Percentiles rank a stretch among this genome's conserved stretches.
Conservation (phyloP, 2,888 invertebrate genomes). For the Microplitis deprimator region DNA sequence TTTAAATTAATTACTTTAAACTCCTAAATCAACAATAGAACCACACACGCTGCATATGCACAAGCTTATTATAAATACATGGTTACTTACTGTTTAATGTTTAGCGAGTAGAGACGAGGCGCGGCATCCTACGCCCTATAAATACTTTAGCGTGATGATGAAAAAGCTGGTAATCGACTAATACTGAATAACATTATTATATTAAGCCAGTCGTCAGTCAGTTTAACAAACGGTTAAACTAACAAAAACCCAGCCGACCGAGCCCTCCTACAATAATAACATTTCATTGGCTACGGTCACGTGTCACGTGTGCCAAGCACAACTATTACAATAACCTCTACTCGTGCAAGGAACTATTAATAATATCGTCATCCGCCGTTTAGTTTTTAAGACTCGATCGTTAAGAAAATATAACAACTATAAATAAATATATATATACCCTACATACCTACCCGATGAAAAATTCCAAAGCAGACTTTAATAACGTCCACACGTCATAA, state of each 20-base stretch:
- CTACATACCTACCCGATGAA: no score
- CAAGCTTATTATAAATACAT: neutral
- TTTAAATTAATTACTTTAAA: neutral
- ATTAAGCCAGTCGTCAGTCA: conserved; percentile 13
- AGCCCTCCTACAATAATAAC: conserved; percentile 66
- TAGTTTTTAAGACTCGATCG: neutral
- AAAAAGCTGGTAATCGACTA: conserved; percentile 32
- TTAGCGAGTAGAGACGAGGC: neutral
- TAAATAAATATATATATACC: no score
- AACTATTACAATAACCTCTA: conserved; percentile 39
- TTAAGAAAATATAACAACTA: neutral
- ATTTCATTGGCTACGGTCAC: conserved; percentile 66
- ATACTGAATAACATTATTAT: neutral
- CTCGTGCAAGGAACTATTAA: conserved; percentile 36
- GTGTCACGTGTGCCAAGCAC: conserved; percentile 58
- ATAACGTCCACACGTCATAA: no score
- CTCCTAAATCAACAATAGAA: neutral
- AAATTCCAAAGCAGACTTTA: no score
- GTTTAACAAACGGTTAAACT: conserved; percentile 69
- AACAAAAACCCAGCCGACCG: conserved; percentile 53
- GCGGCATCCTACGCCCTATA: conserved; percentile 55
- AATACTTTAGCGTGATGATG: conserved; percentile 58
- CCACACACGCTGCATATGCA: conserved; percentile 27
- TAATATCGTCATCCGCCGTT: conserved; percentile 32
- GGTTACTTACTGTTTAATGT: neutral